Conservation (phyloP, 2,888 invertebrate species). For the Agrotis puta region DNA sequence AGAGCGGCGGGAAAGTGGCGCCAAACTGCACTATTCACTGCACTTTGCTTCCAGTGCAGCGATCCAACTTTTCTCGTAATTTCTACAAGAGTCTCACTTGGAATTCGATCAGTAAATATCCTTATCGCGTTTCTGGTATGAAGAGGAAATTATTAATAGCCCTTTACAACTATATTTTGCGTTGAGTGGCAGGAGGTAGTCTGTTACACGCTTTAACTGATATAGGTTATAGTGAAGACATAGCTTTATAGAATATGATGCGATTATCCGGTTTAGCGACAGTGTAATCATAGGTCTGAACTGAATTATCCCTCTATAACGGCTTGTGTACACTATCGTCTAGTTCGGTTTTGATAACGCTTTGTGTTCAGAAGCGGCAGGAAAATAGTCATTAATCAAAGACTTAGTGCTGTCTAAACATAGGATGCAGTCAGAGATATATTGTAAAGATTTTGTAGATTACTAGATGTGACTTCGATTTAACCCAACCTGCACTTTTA, state of each 20-base stretch:
- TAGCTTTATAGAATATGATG: constrained; percentile 74
- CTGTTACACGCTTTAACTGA: constrained; percentile 64
- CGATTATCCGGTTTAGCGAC: constrained; percentile 71
- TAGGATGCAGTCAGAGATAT: constrained; percentile 33
- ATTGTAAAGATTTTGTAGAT: constrained; percentile 32
- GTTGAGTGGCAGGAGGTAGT: constrained; percentile 63
- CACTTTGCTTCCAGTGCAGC: constrained; percentile 34
- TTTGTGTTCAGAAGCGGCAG: constrained; percentile 52
- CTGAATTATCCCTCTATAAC: constrained; percentile 60
- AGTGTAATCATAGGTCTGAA: constrained; percentile 60
- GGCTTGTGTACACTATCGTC: constrained; percentile 41
- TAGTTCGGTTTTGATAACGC: constrained; percentile 50
- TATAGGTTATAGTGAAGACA: constrained; percentile 72
- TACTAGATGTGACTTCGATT: constrained; percentile 19
- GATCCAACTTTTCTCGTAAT: constrained; percentile 60
- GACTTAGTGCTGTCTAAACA: constrained; percentile 35
- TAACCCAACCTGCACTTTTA: neutral
- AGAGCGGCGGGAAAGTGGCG: constrained; percentile 44
- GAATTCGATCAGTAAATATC: constrained; percentile 72
- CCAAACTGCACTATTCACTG: constrained; percentile 53
- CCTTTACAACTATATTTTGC: constrained; percentile 72
- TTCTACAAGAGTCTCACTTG: constrained; percentile 57
- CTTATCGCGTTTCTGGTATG: constrained; percentile 68
- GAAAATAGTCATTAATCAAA: constrained; percentile 40
- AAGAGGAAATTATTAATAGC: constrained; percentile 71